A percentile compares a stretch with the other conserved stretches of the same genome.
Evolutionary conservation across 1,140 invertebrate genomes (phyloP).

Genomic region (Heliconius melpomene): DNA sequence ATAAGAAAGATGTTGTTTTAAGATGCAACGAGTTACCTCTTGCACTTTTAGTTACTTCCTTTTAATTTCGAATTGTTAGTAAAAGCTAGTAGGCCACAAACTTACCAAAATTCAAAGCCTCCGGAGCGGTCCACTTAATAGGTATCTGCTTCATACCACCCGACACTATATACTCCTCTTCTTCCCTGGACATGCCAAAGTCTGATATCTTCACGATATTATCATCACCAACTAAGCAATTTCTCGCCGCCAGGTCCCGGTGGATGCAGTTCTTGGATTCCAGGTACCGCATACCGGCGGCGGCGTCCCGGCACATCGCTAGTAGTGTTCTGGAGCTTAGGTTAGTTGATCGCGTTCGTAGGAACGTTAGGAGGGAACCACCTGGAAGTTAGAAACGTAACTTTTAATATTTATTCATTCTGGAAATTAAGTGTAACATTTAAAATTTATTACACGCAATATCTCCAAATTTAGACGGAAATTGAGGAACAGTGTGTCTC

Average conservation of each 20-base stretch:
- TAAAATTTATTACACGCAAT: too few species aligned
- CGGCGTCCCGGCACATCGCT: constrained; percentile 96
- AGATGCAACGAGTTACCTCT: too few species aligned
- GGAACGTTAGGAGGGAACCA: constrained; percentile 93
- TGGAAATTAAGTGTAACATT: too few species aligned
- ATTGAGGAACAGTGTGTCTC: too few species aligned
- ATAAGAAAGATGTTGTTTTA: too few species aligned
- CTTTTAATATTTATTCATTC: too few species aligned
- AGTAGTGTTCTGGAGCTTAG: constrained; percentile 89
- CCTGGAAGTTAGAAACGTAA: constrained; percentile 79
- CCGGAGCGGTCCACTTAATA: constrained; percentile 98
- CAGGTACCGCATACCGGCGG: constrained; percentile 96
- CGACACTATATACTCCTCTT: constrained; percentile 98
- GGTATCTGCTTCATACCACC: constrained; percentile 99
- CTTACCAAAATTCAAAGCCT: constrained; percentile 96
- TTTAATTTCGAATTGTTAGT: too few species aligned
- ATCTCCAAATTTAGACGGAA: too few species aligned
- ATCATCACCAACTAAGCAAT: constrained; percentile 94
- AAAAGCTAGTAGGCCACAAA: neutral
- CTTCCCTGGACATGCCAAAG: constrained; percentile 98
- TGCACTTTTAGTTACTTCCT: too few species aligned
- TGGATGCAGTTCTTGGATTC: constrained; percentile 98
- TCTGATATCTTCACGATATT: constrained; percentile 98
- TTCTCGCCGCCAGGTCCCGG: constrained; percentile 96
- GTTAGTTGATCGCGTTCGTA: constrained; percentile 88